Evolutionary conservation across 2,888 invertebrate genomes (phyloP), one percentile per base, ranked within the genome.

Genomic region (Aphidius colemani): DNA sequence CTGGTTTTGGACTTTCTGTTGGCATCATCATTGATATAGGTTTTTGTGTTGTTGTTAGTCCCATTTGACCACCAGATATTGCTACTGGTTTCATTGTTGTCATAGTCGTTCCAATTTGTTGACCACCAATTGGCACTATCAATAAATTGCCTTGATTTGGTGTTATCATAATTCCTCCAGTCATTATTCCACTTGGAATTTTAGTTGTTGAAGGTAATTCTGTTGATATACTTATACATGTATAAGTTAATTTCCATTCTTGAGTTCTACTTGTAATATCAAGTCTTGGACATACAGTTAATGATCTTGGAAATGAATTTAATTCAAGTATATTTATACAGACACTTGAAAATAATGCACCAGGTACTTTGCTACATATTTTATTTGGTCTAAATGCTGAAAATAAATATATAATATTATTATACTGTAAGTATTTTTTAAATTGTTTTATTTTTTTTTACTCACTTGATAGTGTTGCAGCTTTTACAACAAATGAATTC

Each of bases 241-340:
- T 71, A 18, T 78, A 80, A 67, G 70, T 75, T 10, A 80, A 71
- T 41, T 74, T 70, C 79, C 79, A 80, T 6, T 72, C 63, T 46
- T 74, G 70, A 48, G 70, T 70, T 62, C 76, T 79, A 1, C 75
- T 65, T 9, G 59, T 63, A 5, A 80, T 72, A 11, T 75, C 74
- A 39, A 77, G 53, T 30, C 74, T 73, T 7, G 74, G 72, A 6
- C 79, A 79, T 7, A 68, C 73, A 0, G 74, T 77, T 7, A 79
- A 69, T 5, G 78, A 78, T 56, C 77, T 75, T 43, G 74, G 58
- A 66, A 75, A 75, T 49, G 60, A 64, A 59, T 75, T 75, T 3
- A 80, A 65, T 50, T 76, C 75, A 50, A 77, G 61, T n/a, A 80
- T 65, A 40, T 74, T 72, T 1, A 73, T 66, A 60, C 80, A 81